These are phyloP conservation scores for Sylvilagus bachmani DNA, from an alignment of 2,113 vertebrate genomes.

Conservation along the genomic window DNA sequence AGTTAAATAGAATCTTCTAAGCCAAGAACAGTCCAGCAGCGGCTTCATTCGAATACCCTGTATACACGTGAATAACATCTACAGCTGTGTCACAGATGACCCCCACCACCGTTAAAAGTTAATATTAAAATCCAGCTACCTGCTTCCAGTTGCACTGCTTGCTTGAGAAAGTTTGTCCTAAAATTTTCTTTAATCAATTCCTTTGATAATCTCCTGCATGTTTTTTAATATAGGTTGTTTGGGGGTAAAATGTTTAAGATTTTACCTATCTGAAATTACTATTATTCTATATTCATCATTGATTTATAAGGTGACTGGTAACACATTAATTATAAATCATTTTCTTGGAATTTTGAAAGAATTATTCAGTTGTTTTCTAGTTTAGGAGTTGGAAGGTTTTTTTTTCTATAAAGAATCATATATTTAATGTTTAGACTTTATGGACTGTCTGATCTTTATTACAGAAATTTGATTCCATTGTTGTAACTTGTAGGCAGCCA, in stretches of 20 bases:
- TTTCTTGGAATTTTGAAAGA: background rate
- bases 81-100: conserved; percentile 82
- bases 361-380: background rate
- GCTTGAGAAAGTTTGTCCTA: background rate
- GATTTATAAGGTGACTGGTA: background rate
- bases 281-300: background rate
- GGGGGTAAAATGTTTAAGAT: background rate
- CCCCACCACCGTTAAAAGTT: conserved; percentile 87
- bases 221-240: background rate
- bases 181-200: conserved; percentile 26
- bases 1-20: conserved; percentile 80
- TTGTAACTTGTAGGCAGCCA: background rate
- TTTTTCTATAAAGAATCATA: background rate
- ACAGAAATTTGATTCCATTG: background rate
- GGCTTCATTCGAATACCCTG: conserved; percentile 86
- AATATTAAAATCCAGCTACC: conserved; percentile 88
- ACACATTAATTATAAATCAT: background rate
- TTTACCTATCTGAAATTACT: background rate
- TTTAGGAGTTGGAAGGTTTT: background rate
- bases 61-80: conserved; percentile 84
- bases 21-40: conserved; percentile 76
- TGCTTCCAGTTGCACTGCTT: background rate
- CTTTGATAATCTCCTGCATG: background rate
- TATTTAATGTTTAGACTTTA: background rate
- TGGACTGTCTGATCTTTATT: background rate